Base-by-base conservation (phyloP, 2,888 invertebrate species). In the Drosophila trichaetosa region DNA sequence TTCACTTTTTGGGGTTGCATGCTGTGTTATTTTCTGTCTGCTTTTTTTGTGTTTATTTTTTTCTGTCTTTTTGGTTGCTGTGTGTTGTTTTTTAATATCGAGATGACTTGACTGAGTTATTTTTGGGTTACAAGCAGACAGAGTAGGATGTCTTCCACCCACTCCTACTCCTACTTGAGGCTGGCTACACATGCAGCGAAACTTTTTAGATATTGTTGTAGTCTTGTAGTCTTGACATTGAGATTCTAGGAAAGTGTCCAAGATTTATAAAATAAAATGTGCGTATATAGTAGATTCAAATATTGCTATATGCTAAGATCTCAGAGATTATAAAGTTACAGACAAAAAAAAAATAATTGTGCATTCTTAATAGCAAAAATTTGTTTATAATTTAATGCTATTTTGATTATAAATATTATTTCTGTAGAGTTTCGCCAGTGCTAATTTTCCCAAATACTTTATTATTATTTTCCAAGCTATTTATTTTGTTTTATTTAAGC, bases 41-140 rank as follows among this genome's bases (percentile, higher is more conserved):
- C 73, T 49, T 56, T 53, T 65, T 27, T 56, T 21, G 4, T 21
- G 21, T 18, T n/a, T 31, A 7, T n/a, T 51, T 48, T 51, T n/a
- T 31, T 31, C 27, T 51, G 51, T 6, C 18, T 51, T 29, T 18
- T 33, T 18, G 70, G 54, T 21, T 49, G 58, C 33, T 66, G 68
- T 66, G 68, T 76, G 79, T 73, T 79, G 71, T 72, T 81, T 81
- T 81, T 81, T 81, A 81, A 81, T 81, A 81, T 81, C 81, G 54
- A 79, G 74, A 82, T 82, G 79, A 69, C 81, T 81, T 82, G 76
- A 76, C 76, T 70, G 76, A 81, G 81, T 79, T 81, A 81, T 81
- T 81, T 81, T 81, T 70, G 76, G 75, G 48, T 48, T 40, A 51
- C 63, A 69, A 60, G 56, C 60, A 63, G 60, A 34, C 62, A 49